A percentile compares a stretch with the other conserved stretches of the same genome.
Conservation (phyloP, 2,888 invertebrate species). For the Drosophila hamatofila region DNA sequence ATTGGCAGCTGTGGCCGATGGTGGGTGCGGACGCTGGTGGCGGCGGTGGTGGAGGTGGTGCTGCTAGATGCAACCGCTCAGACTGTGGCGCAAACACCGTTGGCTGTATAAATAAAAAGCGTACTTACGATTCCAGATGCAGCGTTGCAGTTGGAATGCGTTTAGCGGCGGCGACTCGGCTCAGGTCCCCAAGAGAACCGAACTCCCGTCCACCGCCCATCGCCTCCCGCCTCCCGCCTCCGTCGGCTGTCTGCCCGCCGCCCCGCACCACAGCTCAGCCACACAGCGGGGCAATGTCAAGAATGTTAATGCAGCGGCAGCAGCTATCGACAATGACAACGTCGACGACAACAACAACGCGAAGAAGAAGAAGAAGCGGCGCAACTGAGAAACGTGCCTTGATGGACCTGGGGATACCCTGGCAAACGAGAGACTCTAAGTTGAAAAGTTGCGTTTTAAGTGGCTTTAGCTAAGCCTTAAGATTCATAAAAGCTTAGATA, state of each 20-base stretch:
- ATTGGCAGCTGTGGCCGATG: conserved; percentile 62
- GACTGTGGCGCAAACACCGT: conserved; percentile 71
- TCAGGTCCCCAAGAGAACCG: conserved; percentile 6
- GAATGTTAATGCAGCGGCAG: conserved; percentile 80
- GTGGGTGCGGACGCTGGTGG: not conserved
- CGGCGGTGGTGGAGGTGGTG: not conserved
- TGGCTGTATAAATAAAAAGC: conserved; percentile 74
- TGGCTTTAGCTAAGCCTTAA: not conserved
- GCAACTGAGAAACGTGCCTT: not conserved
- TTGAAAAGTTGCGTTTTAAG: not conserved
- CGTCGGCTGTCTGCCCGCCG: not conserved
- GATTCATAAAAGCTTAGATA: not conserved
- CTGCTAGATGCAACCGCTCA: conserved; percentile 9
- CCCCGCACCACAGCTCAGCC: not conserved
- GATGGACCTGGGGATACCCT: conserved; percentile 8
- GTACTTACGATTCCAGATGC: conserved; percentile 66
- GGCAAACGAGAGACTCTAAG: not conserved
- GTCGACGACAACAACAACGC: conserved; percentile 39
- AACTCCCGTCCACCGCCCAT: not conserved
- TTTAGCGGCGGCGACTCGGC: conserved; percentile 66
- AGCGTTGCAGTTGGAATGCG: conserved; percentile 70
- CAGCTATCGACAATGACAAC: conserved; percentile 38
- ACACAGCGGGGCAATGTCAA: conserved; percentile 54
- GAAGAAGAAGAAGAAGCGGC: conserved; percentile 29
- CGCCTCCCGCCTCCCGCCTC: not conserved